Base-by-base conservation (phyloP, 2,113 vertebrate species). In the Heterocephalus glaber region DNA sequence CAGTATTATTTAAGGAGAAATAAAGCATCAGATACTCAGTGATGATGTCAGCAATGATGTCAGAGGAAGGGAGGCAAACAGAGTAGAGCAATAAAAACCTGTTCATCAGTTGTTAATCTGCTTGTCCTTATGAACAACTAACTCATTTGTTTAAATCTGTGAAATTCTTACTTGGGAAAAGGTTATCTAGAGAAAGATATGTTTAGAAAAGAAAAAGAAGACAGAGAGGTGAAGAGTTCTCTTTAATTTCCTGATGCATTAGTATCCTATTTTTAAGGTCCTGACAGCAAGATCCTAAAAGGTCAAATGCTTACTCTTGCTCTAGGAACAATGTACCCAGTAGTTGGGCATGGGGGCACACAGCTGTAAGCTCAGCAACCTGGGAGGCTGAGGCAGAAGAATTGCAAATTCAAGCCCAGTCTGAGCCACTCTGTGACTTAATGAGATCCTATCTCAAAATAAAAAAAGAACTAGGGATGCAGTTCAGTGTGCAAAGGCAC, bases 201-300 rank as follows among this genome's bases (percentile, higher is more conserved):
- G 17, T 92, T 92, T 89, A 86, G 30, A 92, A 92, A 87, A 92
- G 54, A 68, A 35, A 68, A 85, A 49, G 44, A 35, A 44, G 12
- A 33, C 3, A 28, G 4, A 30, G 54, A 54, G 17, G 52, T 7
- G 5, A 35, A 85, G 3, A n/a, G 20, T 19, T 83, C 81, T 89
- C 63, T 81, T 76, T 58, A 47, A 58, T 61, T 89, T 86, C 60
- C 66, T 95, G 41, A 60, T 95, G 44, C 41, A n/a, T 13, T 63
- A 13, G 24, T 28, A 13, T 86, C 41, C 63, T 85, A n/a, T 61
- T 90, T 90, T 94, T 89, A 90, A 90, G 47, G 41, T 88, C 56
- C 81, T 89, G 20, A 92, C 12, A 47, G 24, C 3, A 84, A 84
- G 72, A 79, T 77, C 72, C 28, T 33, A 72, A 85, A 94, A 89